Conservation (phyloP, 2,113 vertebrate genomes). For the Aleadryas rufinucha region DNA sequence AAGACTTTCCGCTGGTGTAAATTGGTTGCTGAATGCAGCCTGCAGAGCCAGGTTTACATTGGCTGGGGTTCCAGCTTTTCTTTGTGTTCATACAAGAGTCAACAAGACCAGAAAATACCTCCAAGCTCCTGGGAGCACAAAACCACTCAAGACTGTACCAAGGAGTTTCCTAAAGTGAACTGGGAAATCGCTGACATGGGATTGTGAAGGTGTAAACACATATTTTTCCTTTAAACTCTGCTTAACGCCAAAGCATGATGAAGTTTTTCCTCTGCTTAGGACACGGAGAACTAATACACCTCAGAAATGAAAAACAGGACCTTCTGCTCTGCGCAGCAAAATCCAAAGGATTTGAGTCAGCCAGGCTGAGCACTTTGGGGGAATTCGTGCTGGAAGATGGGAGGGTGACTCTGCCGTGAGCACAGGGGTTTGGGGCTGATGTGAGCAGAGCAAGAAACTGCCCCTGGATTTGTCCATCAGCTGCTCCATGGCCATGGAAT, state of each 20-base stretch:
- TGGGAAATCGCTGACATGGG: not conserved
- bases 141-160: not conserved
- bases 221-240: not conserved
- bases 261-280: not conserved
- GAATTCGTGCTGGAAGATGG: not conserved
- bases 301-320: not conserved
- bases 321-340: not conserved
- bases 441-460: not conserved
- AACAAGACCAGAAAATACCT: slow-evolving; percentile 38
- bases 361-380: not conserved
- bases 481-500: not conserved
- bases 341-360: not conserved
- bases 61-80: slow-evolving; percentile 33
- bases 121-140: not conserved
- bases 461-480: not conserved
- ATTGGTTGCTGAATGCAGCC: not conserved
- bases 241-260: not conserved
- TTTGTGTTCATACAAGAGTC: slow-evolving; percentile 31
- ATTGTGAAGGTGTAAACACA: not conserved
- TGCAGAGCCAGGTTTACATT: slow-evolving; percentile 27
- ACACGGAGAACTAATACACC: not conserved
- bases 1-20: not conserved
- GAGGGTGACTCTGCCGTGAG: not conserved
- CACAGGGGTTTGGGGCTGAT: not conserved
- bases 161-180: not conserved